Conservation (phyloP, 2,888 invertebrate genomes). For the Ellobium chinense region DNA sequence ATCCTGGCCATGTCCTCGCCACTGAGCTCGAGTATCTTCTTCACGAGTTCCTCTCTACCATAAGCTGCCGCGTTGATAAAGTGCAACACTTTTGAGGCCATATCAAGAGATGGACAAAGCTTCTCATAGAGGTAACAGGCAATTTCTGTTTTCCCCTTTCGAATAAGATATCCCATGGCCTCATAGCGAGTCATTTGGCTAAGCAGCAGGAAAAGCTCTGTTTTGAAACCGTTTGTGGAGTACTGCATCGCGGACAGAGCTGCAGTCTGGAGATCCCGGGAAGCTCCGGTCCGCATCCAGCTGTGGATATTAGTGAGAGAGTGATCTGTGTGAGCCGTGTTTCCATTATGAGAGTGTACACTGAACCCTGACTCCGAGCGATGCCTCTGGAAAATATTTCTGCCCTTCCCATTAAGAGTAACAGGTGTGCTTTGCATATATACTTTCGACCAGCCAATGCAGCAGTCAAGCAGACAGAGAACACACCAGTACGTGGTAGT, state of each 20-base stretch:
- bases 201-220: conserved; percentile 43
- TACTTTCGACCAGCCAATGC: conserved; percentile 57
- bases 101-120: conserved; percentile 33
- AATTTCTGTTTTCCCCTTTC: conserved; percentile 17
- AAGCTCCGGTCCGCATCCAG: conserved; percentile 22
- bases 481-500: conserved; percentile 48
- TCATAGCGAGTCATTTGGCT: conserved; percentile 34
- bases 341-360: conserved; percentile 11
- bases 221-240: conserved; percentile 6
- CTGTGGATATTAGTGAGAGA: conserved; percentile 28
- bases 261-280: conserved; percentile 10
- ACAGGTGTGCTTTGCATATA: conserved; percentile 18
- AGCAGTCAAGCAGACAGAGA: conserved; percentile 51
- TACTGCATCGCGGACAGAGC: conserved; percentile 49
- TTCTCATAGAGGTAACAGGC: conserved; percentile 39
- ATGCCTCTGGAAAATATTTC: conserved; percentile 43
- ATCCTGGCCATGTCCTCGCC: conserved; percentile 21
- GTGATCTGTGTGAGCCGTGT: conserved; percentile 15
- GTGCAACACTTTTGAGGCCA: conserved; percentile 1
- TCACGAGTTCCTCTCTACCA: conserved; percentile 14
- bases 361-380: conserved; percentile 31
- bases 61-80: conserved; percentile 32
- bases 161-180: conserved; percentile 7
- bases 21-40: conserved; percentile 17
- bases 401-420: conserved; percentile 6